Evolutionary conservation across 2,888 invertebrate species (phyloP).

Genomic region (Mimas tiliae): DNA sequence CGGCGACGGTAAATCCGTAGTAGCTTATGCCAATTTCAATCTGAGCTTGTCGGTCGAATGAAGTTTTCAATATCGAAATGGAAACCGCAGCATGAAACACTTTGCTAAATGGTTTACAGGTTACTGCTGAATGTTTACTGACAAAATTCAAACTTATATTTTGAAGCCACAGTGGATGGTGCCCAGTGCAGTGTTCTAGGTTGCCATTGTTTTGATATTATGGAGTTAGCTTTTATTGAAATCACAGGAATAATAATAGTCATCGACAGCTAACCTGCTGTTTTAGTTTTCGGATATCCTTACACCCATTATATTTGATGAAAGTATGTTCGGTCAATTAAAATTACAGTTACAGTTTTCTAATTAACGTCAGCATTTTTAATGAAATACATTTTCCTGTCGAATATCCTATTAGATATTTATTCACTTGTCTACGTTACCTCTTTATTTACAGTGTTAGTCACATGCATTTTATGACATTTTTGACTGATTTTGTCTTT

Average conservation of each 20-base stretch:
- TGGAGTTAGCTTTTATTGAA: not conserved
- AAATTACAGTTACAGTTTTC: too few species aligned
- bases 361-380: too few species aligned
- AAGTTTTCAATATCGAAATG: slow-evolving; percentile 74
- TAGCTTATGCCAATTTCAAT: slow-evolving; percentile 39
- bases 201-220: not conserved
- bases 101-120: slow-evolving; percentile 70
- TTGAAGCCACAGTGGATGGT: slow-evolving; percentile 4
- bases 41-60: slow-evolving; percentile 46
- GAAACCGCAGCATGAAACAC: slow-evolving; percentile 65
- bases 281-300: too few species aligned
- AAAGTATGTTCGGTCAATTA: too few species aligned
- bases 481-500: too few species aligned
- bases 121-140: slow-evolving; percentile 54
- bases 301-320: too few species aligned
- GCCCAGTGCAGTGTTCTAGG: slow-evolving; percentile 21
- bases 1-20: slow-evolving; percentile 34
- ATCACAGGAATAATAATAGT: not conserved
- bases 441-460: too few species aligned
- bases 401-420: too few species aligned
- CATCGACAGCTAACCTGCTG: too few species aligned
- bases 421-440: too few species aligned
- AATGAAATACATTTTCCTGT: not conserved
- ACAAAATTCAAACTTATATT: slow-evolving; percentile 33
- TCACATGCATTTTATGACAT: too few species aligned